Evolutionary conservation across 1,140 invertebrate genomes (phyloP).

Genomic region (Phocides pigmalion): DNA sequence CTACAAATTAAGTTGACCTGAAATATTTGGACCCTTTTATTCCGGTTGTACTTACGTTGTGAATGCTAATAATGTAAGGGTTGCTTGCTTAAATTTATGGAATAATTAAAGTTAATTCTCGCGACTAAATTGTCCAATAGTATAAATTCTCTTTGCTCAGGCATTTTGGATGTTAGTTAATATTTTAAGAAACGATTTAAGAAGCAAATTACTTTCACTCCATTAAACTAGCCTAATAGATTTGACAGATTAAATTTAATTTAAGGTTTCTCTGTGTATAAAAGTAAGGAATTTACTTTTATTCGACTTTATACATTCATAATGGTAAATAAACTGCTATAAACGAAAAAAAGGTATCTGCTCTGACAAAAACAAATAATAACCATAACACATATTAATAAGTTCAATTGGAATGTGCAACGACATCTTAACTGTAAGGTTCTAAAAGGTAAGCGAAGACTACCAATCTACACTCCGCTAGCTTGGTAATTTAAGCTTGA

Average conservation of each 20-base stretch:
- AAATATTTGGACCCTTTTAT: slow-evolving; percentile 80
- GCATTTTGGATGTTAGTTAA: slow-evolving; percentile 46
- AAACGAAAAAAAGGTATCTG: too few species aligned
- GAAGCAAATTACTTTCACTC: slow-evolving; percentile 17
- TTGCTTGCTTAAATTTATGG: slow-evolving; percentile 75
- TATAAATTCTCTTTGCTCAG: slow-evolving; percentile 38
- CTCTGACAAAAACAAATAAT: too few species aligned
- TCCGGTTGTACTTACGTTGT: slow-evolving; percentile 68
- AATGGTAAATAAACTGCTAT: too few species aligned
- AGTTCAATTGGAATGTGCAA: too few species aligned
- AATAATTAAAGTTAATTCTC: slow-evolving; percentile 79
- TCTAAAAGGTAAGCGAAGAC: too few species aligned
- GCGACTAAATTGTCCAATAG: slow-evolving; percentile 64
- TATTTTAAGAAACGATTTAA: slow-evolving; percentile 35
- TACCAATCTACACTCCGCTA: too few species aligned
- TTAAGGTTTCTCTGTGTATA: too few species aligned
- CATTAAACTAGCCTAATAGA: slow-evolving; percentile 12
- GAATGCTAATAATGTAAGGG: slow-evolving; percentile 80
- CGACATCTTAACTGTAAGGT: too few species aligned
- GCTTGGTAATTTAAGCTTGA: too few species aligned
- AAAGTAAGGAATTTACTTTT: too few species aligned
- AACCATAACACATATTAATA: too few species aligned
- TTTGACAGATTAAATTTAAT: neutral
- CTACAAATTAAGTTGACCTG: slow-evolving; percentile 70
- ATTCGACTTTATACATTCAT: too few species aligned